Evolutionary conservation across 2,888 invertebrate genomes (phyloP).

Genomic region (Hermaeophaga mercurialis): DNA sequence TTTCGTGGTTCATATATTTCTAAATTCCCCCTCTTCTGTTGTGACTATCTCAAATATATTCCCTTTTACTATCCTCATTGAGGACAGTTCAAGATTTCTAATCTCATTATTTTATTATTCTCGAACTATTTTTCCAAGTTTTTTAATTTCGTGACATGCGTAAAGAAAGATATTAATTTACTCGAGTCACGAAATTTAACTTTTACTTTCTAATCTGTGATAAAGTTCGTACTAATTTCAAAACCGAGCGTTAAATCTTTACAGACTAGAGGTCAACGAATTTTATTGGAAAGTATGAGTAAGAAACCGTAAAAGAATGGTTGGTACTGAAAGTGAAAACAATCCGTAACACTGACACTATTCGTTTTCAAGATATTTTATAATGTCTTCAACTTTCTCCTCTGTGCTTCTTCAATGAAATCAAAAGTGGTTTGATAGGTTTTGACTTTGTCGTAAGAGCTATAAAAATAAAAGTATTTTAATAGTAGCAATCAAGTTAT

Average conservation of each 20-base stretch:
- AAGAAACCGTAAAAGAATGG: slow-evolving; percentile 21
- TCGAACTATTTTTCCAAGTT: no score
- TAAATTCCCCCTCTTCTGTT: no score
- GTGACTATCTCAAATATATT: no score
- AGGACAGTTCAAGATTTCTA: no score
- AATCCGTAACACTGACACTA: slow-evolving; percentile 30
- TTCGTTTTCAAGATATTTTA: slow-evolving; percentile 27
- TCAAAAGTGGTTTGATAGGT: slow-evolving; percentile 3
- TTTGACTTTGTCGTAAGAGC: no score
- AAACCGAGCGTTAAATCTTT: neutral
- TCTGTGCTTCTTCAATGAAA: neutral
- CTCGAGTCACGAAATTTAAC: neutral
- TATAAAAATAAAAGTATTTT: no score
- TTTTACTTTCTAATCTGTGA: neutral
- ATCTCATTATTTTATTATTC: no score
- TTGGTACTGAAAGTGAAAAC: slow-evolving; percentile 31
- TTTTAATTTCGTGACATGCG: no score
- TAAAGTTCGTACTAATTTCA: neutral
- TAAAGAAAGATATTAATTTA: no score
- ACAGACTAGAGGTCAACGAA: neutral
- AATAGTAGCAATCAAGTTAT: no score
- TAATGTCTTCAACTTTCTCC: slow-evolving; percentile 27
- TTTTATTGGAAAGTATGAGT: slow-evolving; percentile 24
- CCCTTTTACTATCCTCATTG: no score
- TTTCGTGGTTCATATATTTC: no score